Evolutionary conservation across 2,797 vertebrate genomes (phyloP), one percentile per base, ranked within the genome.

Genomic region (Periparus ater): DNA sequence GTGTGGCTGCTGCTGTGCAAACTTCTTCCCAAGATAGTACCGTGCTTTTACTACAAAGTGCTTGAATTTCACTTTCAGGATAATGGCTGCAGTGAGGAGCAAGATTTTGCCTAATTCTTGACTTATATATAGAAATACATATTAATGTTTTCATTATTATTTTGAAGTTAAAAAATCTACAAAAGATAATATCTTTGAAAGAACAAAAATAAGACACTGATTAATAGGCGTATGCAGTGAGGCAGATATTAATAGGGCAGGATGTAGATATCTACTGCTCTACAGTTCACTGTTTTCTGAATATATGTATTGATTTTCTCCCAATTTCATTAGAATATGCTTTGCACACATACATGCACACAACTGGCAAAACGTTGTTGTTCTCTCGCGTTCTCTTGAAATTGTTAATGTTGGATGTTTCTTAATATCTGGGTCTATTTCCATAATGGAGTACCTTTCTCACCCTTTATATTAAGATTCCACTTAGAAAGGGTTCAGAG

Each of bases 401-500:
- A 92, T 70, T 84, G 42, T 81, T 91, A 70, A 42, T 0, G 0
- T 40, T 63, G 63, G 8, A 32, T 86, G 15, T 53, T 82, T 82
- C 77, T 88, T 78, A 38, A 27, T 71, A 81, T 84, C 83, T 88
- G 57, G 8, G 22, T 79, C 50, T 87, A 48, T 91, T 95, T 95
- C 53, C 80, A 55, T 86, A 93, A 85, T 62, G 32, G 50, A 95
- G 23, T 4, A 88, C 53, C 26, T 94, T 96, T 79, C 65, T 85
- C 80, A 65, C n/a, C 65, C 61, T 87, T 85, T 79, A 67, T 88
- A 82, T 88, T 84, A 91, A 79, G 89, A 86, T 86, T 88, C 76
- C 60, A 85, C 75, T 97, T 85, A 88, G 55, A 70, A 90, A 94
- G 42, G 71, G 87, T 94, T 96, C 96, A 96, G 91, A 73, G 57